Evolutionary conservation across 2,797 vertebrate genomes (phyloP).

Genomic region (Chaetophractus vellerosus): DNA sequence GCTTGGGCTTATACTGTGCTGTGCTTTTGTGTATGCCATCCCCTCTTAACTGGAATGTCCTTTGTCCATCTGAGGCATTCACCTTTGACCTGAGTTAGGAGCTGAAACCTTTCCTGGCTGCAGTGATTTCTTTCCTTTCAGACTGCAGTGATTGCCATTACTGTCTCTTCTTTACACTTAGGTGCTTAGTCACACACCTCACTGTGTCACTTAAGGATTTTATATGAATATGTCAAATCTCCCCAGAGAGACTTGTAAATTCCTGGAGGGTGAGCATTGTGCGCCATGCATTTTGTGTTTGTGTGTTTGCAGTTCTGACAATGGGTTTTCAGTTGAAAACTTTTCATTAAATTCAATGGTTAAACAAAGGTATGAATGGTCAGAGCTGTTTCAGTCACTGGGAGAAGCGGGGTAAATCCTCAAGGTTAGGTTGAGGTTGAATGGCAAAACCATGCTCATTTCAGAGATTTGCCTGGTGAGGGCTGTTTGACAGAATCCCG

Average conservation of each 20-base stretch:
- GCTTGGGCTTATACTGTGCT: background rate
- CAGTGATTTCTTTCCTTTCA: background rate
- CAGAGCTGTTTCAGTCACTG: background rate
- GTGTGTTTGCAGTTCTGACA: background rate
- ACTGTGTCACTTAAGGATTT: background rate
- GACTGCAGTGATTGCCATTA: background rate
- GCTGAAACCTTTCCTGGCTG: background rate
- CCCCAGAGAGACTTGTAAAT: background rate
- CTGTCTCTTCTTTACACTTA: background rate
- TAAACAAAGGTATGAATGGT: background rate
- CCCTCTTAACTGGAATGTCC: background rate
- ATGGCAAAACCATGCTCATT: background rate
- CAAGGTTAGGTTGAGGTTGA: background rate
- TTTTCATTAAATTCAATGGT: background rate
- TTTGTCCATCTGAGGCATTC: background rate
- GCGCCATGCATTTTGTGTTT: background rate
- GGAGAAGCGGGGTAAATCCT: background rate
- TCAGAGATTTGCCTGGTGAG: background rate
- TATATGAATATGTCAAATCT: background rate
- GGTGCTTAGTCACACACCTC: background rate
- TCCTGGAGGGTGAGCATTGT: background rate
- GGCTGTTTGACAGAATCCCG: background rate
- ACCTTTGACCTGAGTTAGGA: background rate
- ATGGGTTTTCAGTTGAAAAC: background rate
- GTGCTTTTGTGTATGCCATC: background rate